Conservation (phyloP, 23 tunicate genomes). For the Styela plicata region DNA sequence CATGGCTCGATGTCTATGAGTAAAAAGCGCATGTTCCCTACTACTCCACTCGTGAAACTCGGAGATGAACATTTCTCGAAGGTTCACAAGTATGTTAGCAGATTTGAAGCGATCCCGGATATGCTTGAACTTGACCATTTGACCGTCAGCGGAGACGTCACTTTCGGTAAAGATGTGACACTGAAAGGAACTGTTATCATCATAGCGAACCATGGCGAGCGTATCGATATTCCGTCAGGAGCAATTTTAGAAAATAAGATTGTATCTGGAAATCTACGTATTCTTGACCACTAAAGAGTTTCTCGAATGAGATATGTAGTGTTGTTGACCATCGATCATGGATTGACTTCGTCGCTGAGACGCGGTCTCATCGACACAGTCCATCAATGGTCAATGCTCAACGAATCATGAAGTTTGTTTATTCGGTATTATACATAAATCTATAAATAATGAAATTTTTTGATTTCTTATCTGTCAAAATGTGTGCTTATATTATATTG, state of each 20-base stretch:
- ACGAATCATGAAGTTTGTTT: too few relatives aligned
- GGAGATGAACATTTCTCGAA: slow-evolving; percentile 95
- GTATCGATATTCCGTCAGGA: slow-evolving; percentile 97
- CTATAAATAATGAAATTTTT: too few relatives aligned
- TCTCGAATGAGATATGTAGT: too few relatives aligned
- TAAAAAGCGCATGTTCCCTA: slow-evolving; percentile 63
- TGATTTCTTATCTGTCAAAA: neutral
- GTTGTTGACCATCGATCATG: too few relatives aligned
- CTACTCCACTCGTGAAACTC: slow-evolving; percentile 88
- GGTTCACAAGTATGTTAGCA: slow-evolving; percentile 82
- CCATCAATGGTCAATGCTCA: too few relatives aligned
- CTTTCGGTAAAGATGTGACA: slow-evolving; percentile 96
- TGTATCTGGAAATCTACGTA: slow-evolving; percentile 93
- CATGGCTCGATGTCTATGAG: slow-evolving; percentile 88
- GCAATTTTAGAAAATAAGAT: slow-evolving; percentile 94
- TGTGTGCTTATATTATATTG: neutral
- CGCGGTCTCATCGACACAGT: too few relatives aligned
- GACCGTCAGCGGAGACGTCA: slow-evolving; percentile 97
- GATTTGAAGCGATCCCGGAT: slow-evolving; percentile 89
- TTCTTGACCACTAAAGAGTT: slow-evolving; percentile 68
- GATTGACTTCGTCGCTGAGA: too few relatives aligned
- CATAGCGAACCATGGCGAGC: slow-evolving; percentile 96
- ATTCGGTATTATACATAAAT: too few relatives aligned
- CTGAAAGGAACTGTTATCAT: slow-evolving; percentile 98
- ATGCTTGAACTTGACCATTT: slow-evolving; percentile 95